Conservation (phyloP, 2,113 vertebrate genomes). For the Todiramphus chloris region DNA sequence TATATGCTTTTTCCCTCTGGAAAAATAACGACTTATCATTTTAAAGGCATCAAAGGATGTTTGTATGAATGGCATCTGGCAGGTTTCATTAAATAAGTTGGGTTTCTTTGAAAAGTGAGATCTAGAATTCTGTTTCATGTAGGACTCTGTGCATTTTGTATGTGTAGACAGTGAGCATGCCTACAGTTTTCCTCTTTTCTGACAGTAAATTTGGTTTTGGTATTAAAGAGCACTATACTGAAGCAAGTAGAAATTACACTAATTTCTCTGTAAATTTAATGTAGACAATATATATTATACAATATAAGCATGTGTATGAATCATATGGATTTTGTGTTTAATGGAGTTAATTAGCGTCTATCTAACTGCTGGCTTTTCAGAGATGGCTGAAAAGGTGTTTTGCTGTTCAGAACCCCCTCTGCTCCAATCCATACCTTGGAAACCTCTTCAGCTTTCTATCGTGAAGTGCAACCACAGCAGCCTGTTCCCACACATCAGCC, state of each 20-base stretch:
- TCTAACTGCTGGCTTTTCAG: not conserved
- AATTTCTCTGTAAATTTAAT: not conserved
- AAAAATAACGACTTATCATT: slow-evolving; percentile 3
- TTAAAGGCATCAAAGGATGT: not conserved
- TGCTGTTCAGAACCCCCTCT: not conserved
- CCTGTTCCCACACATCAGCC: not conserved
- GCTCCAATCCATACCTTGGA: not conserved
- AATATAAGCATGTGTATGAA: not conserved
- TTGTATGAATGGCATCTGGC: not conserved
- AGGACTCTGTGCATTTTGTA: not conserved
- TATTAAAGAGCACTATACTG: not conserved
- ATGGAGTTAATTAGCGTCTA: not conserved
- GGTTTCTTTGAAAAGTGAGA: not conserved
- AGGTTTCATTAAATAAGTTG: not conserved
- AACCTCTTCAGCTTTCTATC: not conserved
- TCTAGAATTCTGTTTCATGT: slow-evolving; percentile 23
- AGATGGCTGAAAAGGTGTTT: not conserved
- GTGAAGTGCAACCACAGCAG: not conserved
- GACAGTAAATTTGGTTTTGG: not conserved
- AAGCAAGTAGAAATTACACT: not conserved
- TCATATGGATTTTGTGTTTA: not conserved
- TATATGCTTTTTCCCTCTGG: not conserved
- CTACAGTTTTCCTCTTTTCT: not conserved
- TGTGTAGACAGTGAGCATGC: not conserved
- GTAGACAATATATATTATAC: not conserved